Conservation (phyloP, 2,888 invertebrate genomes). For the Cepaea hortensis region DNA sequence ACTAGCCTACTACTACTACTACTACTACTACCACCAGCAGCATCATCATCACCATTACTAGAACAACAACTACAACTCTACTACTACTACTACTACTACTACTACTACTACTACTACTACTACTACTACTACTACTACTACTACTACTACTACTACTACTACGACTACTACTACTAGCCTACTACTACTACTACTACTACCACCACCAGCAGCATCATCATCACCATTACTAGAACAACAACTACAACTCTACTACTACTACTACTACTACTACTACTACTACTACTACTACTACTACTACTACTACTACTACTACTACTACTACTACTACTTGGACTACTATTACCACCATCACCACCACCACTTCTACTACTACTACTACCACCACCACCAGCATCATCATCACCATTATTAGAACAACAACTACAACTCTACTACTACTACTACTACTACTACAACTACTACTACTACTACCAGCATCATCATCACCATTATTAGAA, state of each 20-base stretch:
- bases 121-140: slow-evolving; percentile 29
- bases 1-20: slow-evolving; percentile 27
- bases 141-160: slow-evolving; percentile 3
- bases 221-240: not conserved
- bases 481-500: not conserved
- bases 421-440: not conserved
- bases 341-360: slow-evolving; percentile 10
- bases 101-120: slow-evolving; percentile 39
- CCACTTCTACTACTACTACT: slow-evolving; percentile 24
- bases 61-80: not conserved
- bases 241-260: slow-evolving; percentile 29
- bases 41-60: not conserved
- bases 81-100: slow-evolving; percentile 21
- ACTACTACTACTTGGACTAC: slow-evolving; percentile 24
- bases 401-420: not conserved
- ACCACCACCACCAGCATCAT: slow-evolving; percentile 6
- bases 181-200: slow-evolving; percentile 7
- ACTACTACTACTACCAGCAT: slow-evolving; percentile 1
- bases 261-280: not conserved
- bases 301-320: slow-evolving; percentile 19
- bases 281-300: not conserved
- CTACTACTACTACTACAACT: slow-evolving; percentile 5
- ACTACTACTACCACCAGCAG: not conserved
- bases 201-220: not conserved
- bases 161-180: slow-evolving; percentile 24